These are phyloP conservation scores for Brachirus orientalis DNA, from an alignment of 2,113 vertebrate genomes.

Conservation along the genomic window DNA sequence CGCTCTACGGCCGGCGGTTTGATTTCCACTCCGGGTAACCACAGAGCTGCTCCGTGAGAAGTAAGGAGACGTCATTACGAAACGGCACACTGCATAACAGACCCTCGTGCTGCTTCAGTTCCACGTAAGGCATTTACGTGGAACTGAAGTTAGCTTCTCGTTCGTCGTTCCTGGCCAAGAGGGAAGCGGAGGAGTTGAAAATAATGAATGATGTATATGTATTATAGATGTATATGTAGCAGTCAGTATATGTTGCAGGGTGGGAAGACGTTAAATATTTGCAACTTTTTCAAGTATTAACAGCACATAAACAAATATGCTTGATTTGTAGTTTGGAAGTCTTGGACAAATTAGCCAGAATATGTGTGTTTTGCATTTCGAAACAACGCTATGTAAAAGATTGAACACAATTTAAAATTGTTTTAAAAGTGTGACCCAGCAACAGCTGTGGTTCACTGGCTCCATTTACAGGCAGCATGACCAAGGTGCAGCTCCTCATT, in stretches of 20 bases:
- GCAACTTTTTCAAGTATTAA: too few species aligned
- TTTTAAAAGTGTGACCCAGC: neutral
- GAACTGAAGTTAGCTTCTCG: constrained; percentile 37
- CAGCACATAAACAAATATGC: too few species aligned
- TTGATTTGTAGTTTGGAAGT: too few species aligned
- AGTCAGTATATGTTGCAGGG: too few species aligned
- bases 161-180: constrained; percentile 4
- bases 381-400: neutral
- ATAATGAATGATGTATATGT: too few species aligned
- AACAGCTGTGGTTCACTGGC: neutral
- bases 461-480: neutral
- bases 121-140: neutral
- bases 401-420: neutral
- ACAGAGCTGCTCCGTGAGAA: constrained; percentile 48
- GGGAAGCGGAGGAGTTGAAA: neutral
- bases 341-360: too few species aligned
- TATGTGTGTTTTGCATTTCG: too few species aligned
- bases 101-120: neutral
- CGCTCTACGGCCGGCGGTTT: neutral
- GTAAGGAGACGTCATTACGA: constrained; percentile 73
- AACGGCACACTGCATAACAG: constrained; percentile 3
- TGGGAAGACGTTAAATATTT: too few species aligned
- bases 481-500: neutral
- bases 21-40: constrained; percentile 17
- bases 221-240: too few species aligned